Percentiles rank a stretch among this genome's conserved stretches.
Conservation (phyloP, 2,797 vertebrate species). For the Halcyon leucocephala region DNA sequence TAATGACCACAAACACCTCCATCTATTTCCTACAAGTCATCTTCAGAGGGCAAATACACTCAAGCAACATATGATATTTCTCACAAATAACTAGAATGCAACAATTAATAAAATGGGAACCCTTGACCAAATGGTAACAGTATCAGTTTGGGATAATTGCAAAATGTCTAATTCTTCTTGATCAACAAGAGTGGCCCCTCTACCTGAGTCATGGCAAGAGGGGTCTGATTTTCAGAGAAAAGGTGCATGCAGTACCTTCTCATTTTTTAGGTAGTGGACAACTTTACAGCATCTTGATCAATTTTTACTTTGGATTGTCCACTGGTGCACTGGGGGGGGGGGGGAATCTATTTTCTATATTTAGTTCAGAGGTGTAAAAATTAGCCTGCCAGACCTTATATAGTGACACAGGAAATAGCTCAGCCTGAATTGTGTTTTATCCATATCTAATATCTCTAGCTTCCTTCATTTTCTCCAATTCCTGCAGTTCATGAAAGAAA, state of each 20-base stretch:
- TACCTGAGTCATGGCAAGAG: accelerated
- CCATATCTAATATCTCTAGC: not conserved
- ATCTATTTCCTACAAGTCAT: not conserved
- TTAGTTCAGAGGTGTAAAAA: conserved; percentile 13
- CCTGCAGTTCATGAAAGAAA: not conserved
- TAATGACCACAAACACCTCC: not conserved
- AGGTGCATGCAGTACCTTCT: not conserved
- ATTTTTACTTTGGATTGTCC: not conserved
- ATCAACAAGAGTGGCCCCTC: not conserved
- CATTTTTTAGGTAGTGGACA: not conserved
- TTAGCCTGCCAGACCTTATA: not conserved
- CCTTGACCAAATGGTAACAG: not conserved
- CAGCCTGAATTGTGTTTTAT: not conserved
- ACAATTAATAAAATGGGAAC: not conserved
- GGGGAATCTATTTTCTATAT: not conserved
- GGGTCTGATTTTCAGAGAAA: not conserved
- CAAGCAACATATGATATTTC: not conserved
- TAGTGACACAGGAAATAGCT: not conserved
- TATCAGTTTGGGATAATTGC: not conserved
- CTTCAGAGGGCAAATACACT: not conserved
- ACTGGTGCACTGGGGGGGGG: accelerated
- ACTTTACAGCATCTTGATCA: not conserved
- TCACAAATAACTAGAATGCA: not conserved
- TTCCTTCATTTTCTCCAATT: not conserved
- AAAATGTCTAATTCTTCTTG: not conserved